These are phyloP conservation scores for Sericinus montela DNA, from an alignment of 2,888 invertebrate species.

Conservation along the genomic window DNA sequence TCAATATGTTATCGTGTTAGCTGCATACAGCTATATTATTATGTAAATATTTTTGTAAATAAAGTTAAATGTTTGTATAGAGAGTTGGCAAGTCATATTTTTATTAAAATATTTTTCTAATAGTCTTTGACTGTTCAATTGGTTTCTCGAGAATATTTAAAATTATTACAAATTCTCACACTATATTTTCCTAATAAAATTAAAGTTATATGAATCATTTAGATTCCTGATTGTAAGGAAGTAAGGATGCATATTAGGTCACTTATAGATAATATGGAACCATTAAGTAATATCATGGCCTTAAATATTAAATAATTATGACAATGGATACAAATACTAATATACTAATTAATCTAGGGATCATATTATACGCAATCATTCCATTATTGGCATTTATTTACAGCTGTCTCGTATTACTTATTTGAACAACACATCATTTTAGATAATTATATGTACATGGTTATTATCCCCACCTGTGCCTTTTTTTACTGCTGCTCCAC, in stretches of 20 bases:
- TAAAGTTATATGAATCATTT: slow-evolving; percentile 6
- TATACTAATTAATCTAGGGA: slow-evolving; percentile 30
- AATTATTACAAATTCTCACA: neutral
- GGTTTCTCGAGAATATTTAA: slow-evolving; percentile 22
- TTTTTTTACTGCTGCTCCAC: slow-evolving; percentile 21
- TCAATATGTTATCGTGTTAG: neutral
- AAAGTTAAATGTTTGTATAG: slow-evolving; percentile 58
- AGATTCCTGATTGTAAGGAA: slow-evolving; percentile 4
- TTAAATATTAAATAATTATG: neutral
- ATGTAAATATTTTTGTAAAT: slow-evolving; percentile 64
- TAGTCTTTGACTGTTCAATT: slow-evolving; percentile 34
- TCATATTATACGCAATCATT: slow-evolving; percentile 33
- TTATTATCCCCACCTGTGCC: slow-evolving; percentile 22
- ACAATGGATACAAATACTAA: neutral
- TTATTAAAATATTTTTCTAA: slow-evolving; percentile 71
- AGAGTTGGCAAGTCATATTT: slow-evolving; percentile 61
- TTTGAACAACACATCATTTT: slow-evolving; percentile 23
- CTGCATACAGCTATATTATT: slow-evolving; percentile 25
- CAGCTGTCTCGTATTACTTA: neutral
- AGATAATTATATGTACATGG: slow-evolving; percentile 23
- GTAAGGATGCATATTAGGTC: neutral
- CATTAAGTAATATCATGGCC: slow-evolving; percentile 43
- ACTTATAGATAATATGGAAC: slow-evolving; percentile 42
- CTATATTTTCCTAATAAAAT: slow-evolving; percentile 6
- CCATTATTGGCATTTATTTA: slow-evolving; percentile 44